Evolutionary conservation across 2,113 vertebrate genomes (phyloP).

Genomic region (Myotis lucifugus): DNA sequence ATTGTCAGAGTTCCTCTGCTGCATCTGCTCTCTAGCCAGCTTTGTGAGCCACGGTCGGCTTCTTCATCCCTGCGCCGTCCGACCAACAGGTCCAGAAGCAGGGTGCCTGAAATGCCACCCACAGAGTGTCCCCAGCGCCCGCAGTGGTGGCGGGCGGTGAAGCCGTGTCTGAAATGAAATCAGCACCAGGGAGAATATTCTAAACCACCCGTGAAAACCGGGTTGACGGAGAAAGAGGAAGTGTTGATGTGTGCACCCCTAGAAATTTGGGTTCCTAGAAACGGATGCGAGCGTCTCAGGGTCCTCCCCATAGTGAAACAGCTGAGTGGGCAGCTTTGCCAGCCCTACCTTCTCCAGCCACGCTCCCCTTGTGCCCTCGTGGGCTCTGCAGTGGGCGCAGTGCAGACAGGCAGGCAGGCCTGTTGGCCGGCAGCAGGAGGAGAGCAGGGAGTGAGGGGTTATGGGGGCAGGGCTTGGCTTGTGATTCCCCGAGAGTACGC

Average conservation of each 20-base stretch:
- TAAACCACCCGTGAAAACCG: neutral
- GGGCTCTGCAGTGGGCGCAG: accelerated
- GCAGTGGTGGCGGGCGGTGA: accelerated
- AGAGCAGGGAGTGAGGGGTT: neutral
- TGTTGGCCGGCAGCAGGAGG: too few relatives aligned
- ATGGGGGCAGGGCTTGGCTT: neutral
- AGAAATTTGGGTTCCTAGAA: neutral
- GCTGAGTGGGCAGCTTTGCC: neutral
- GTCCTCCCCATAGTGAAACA: neutral
- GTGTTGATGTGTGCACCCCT: neutral
- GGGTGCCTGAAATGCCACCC: neutral
- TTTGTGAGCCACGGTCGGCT: neutral
- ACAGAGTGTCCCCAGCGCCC: too few relatives aligned
- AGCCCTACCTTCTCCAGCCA: too few relatives aligned
- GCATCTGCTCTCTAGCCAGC: neutral
- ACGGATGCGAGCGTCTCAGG: neutral
- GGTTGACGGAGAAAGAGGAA: neutral
- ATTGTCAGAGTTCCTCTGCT: neutral
- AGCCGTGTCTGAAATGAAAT: neutral
- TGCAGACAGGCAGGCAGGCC: neutral
- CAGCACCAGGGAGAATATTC: neutral
- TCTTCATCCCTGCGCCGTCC: neutral
- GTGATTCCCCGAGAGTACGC: neutral
- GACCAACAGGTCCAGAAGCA: neutral
- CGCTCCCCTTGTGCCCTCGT: neutral